Evolutionary conservation across 2,888 invertebrate species (phyloP), one percentile per base, ranked within the genome.

Genomic region (Acrobasis consociella): DNA sequence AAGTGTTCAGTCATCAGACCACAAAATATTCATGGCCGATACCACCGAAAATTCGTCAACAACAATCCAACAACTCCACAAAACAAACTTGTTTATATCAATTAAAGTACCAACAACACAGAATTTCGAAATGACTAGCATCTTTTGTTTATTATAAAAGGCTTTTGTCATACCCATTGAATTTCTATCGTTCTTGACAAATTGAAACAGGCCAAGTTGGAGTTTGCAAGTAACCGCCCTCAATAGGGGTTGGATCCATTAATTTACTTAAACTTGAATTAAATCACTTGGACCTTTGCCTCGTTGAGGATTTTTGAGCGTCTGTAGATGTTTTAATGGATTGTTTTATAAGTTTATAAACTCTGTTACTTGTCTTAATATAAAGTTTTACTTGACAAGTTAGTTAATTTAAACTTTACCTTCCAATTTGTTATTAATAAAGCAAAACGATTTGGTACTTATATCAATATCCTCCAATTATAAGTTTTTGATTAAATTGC

Each of bases 171-270:
- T 81, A 75, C 65, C 81, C 80, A 86, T 84, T 82, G 86, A 81
- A 83, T 85, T 82, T 80, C 80, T 77, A 87, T 87, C 84, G 84
- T 77, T 78, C 76, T 76, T 82, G 83, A 87, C 85, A 88, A 89
- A 89, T 89, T 88, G 84, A 83, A 86, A 88, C 86, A 86, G 87
- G 86, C 85, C 82, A 87, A 88, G 86, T 89, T 81, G 78, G 81
- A 89, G 80, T 88, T 83, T 74, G 72, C 73, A 68, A 69, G 75
- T 74, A 76, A 76, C 82, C 80, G 79, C 78, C 77, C 81, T 77
- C 77, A 78, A 83, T 80, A 79, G 80, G 77, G 77, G 80, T 78
- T 75, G 77, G 77, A 86, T 84, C 85, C 86, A 88, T 89, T 88
- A 89, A 89, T 87, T 85, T 78, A 81, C 75, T 79, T 46, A 46